phyloP scores from a whole-genome alignment of 2,113 vertebrate genomes.

The Triplophysa rosa region DNA sequence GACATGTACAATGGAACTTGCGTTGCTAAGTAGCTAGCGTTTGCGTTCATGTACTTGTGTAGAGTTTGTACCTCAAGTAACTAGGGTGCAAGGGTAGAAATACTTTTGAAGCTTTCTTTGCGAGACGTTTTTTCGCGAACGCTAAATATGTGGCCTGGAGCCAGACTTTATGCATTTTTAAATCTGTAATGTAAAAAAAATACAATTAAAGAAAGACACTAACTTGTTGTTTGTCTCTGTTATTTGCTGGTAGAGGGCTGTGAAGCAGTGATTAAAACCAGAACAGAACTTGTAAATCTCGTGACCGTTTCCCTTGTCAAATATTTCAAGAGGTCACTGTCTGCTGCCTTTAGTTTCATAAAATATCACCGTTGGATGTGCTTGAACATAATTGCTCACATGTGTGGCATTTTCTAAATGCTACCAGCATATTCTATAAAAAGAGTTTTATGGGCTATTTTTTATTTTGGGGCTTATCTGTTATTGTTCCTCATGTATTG shows the following conservation, averaged over 20 bases:
- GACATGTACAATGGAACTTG: background rate
- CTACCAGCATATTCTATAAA: background rate
- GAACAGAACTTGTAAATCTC: slow-evolving; percentile 3
- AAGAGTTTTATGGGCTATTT: background rate
- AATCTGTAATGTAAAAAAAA: slow-evolving; percentile 5
- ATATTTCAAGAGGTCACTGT: slow-evolving; percentile 2
- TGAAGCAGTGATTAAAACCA: slow-evolving; percentile 14
- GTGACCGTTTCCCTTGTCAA: background rate
- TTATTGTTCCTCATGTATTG: background rate
- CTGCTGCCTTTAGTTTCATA: background rate
- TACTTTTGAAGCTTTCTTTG: background rate
- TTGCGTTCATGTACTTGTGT: no score
- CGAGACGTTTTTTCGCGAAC: background rate
- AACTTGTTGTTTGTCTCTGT: slow-evolving; percentile 4
- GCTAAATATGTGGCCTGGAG: slow-evolving; percentile 20
- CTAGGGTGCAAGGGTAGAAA: background rate
- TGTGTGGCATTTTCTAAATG: slow-evolving; percentile 6
- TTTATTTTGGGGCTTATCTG: background rate
- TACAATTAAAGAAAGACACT: background rate
- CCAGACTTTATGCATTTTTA: slow-evolving; percentile 27
- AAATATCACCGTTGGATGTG: slow-evolving; percentile 10
- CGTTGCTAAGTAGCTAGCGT: background rate
- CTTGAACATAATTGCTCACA: background rate
- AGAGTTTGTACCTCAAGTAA: no score
- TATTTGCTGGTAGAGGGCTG: background rate